Evolutionary conservation across 2,797 vertebrate genomes (phyloP).

Genomic region (Onychomys torridus): DNA sequence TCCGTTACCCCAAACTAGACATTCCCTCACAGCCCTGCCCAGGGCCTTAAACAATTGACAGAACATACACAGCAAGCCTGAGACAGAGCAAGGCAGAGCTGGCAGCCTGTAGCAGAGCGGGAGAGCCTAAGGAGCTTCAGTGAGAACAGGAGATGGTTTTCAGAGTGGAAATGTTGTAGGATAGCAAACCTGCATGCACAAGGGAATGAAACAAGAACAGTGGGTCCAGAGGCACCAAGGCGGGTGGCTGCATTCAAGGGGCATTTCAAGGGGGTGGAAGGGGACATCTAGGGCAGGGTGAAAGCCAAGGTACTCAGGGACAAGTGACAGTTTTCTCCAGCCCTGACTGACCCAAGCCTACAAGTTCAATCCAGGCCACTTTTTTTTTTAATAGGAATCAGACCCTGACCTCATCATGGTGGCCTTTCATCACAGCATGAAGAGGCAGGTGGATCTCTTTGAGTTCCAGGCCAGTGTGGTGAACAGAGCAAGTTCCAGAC

Average conservation of each 20-base stretch:
- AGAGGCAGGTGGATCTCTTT: background rate
- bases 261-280: background rate
- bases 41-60: background rate
- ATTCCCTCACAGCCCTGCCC: background rate
- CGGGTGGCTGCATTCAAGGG: background rate
- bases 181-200: background rate
- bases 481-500: background rate
- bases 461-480: background rate
- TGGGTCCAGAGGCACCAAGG: background rate
- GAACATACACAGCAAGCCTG: accelerated
- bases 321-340: background rate
- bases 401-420: background rate
- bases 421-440: background rate
- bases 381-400: background rate
- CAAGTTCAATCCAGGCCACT: background rate
- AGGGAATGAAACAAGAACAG: too few species aligned
- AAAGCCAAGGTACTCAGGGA: accelerated
- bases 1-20: background rate
- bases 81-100: background rate
- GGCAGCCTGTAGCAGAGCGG: too few species aligned
- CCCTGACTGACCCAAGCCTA: background rate
- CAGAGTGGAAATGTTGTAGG: background rate
- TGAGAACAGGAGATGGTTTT: background rate
- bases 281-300: background rate
- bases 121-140: background rate